These are phyloP conservation scores for Ceyx erithaca DNA, from an alignment of 2,797 vertebrate species.

Conservation along the genomic window DNA sequence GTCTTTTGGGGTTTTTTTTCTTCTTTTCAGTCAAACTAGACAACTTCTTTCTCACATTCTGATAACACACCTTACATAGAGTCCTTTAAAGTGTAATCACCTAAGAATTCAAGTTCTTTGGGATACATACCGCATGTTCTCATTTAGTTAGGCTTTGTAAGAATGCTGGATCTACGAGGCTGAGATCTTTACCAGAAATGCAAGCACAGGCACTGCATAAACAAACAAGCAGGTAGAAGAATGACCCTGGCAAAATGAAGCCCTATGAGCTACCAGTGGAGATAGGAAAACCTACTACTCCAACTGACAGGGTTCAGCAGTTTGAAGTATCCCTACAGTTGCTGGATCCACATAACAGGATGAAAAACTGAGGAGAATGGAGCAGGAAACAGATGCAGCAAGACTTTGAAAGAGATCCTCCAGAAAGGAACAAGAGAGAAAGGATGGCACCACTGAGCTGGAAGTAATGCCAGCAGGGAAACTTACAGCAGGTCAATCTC, in stretches of 20 bases:
- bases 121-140: background rate
- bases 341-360: background rate
- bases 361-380: background rate
- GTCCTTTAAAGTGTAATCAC: background rate
- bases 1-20: background rate
- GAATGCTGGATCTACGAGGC: background rate
- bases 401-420: background rate
- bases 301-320: background rate
- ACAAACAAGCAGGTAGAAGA: background rate
- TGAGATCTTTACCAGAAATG: background rate
- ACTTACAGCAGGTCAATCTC: background rate
- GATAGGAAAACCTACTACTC: background rate
- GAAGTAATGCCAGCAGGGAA: background rate
- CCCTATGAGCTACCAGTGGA: background rate
- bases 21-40: background rate
- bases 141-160: background rate
- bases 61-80: background rate
- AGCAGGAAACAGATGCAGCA: background rate
- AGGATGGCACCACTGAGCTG: background rate
- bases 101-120: background rate
- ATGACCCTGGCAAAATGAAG: background rate
- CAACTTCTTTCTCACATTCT: background rate
- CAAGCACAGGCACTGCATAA: background rate
- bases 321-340: background rate
- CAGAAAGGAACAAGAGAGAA: background rate